phyloP scores from a whole-genome alignment of 1,140 invertebrate species.

The Drosophila sechellia region DNA sequence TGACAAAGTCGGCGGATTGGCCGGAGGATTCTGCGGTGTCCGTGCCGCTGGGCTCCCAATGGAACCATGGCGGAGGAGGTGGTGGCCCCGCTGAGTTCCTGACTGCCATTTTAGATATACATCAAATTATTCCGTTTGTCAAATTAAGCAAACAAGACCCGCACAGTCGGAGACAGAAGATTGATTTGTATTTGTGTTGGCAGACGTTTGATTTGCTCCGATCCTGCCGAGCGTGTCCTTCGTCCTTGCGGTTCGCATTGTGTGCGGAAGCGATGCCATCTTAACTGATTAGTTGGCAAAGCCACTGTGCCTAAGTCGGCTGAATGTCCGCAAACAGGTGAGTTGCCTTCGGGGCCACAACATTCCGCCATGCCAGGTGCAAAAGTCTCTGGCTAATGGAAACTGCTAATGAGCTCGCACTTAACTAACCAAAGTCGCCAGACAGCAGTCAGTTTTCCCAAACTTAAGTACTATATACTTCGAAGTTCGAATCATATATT shows the following conservation, averaged over 20 bases:
- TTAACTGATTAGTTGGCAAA: constrained; percentile 52
- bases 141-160: constrained; percentile 79
- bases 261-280: constrained; percentile 25
- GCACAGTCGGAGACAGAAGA: constrained; percentile 52
- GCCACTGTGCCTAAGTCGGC: constrained; percentile 40
- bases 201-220: constrained; percentile 55
- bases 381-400: constrained; percentile 33
- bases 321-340: constrained; percentile 54
- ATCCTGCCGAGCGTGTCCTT: constrained; percentile 31
- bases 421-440: constrained; percentile 6
- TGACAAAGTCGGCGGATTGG: constrained; percentile 58
- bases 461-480: neutral
- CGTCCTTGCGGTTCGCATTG: constrained; percentile 15
- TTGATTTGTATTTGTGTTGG: constrained; percentile 69
- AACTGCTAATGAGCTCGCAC: constrained; percentile 30
- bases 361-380: neutral
- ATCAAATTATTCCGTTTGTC: constrained; percentile 83
- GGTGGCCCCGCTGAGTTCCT: constrained; percentile 49
- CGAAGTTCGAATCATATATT: neutral
- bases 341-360: neutral
- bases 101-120: constrained; percentile 76
- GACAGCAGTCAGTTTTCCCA: constrained; percentile 15
- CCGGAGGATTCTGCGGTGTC: constrained; percentile 10
- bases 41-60: neutral
- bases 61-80: neutral